Evolutionary conservation across 2,888 invertebrate species (phyloP), one percentile per base, ranked within the genome.

Genomic region (Dasypolia templi): DNA sequence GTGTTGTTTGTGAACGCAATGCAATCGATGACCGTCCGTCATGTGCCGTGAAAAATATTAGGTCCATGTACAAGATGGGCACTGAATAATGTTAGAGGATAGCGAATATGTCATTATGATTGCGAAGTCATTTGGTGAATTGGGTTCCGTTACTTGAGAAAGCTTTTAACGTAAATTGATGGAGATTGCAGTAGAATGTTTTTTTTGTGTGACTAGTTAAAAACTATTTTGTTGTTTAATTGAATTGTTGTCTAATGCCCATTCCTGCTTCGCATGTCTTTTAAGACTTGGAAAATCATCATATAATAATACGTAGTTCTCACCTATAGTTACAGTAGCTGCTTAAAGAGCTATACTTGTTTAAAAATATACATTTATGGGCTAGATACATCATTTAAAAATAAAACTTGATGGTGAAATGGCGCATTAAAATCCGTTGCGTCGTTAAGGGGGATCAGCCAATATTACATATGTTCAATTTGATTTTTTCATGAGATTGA

Each of bases 1-100:
- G 44, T 29, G 3, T 14, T 5, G 63, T 59, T 46, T 76, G 64
- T 64, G 53, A 61, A 65, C 44, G 51, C 70, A 55, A 46, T 65
- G 71, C 73, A 68, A 81, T 81, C 74, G 74, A 81, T 74, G 61
- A 19, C 46, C 53, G 53, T 69, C 26, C 71, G 26, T 74, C 68
- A 68, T 71, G 56, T 64, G 61, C 19, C 22, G 55, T 69, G 68
- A 82, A 74, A 78, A 72, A 72, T 65, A 74, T 62, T 58, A 29
- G 63, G 65, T 32, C 65, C 61, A 70, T 56, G 14, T 65, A 51
- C 53, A 32, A 55, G 61, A 61, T 58, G 64, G 66, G 5, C 22
- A 9, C 67, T 80, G 81, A 76, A 76, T 68, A 76, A 68, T 76
- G 56, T 68, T 64, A 58, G 56, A 17, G 32, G 39, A 19, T 9